Percentiles rank a stretch among this genome's conserved stretches.
Conservation (phyloP, 2,113 vertebrate species). For the Formicarius rufipectus region DNA sequence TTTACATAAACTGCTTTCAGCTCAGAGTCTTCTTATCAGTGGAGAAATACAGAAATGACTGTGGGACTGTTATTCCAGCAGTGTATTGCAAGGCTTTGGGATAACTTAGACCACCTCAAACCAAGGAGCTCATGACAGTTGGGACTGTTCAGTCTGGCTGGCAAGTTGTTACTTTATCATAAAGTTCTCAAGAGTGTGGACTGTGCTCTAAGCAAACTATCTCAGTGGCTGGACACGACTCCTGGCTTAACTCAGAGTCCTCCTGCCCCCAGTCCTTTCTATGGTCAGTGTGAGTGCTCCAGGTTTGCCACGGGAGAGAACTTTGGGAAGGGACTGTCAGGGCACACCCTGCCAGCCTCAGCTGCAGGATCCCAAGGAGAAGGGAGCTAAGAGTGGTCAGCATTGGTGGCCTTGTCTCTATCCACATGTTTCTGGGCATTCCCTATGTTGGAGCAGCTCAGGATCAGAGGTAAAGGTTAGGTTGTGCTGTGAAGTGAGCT, state of each 20-base stretch:
- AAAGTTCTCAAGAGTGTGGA: neutral
- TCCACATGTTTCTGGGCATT: rapidly evolving
- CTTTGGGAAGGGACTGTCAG: too few relatives aligned
- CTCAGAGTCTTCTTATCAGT: neutral
- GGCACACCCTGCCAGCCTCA: neutral
- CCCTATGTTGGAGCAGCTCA: neutral
- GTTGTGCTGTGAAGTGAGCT: neutral
- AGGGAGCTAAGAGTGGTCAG: rapidly evolving
- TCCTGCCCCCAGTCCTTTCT: rapidly evolving
- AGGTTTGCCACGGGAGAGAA: neutral
- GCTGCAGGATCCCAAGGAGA: rapidly evolving
- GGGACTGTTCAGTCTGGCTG: neutral
- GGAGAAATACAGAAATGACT: neutral
- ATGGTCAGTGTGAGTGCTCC: neutral
- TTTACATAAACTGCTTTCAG: neutral
- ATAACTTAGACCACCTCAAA: neutral
- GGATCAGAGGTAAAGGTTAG: neutral
- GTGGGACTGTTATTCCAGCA: neutral
- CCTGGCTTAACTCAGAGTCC: neutral
- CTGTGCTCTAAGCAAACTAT: neutral
- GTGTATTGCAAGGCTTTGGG: neutral
- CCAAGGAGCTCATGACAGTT: neutral
- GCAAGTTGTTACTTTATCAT: neutral
- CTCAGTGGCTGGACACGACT: neutral
- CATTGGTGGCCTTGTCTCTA: rapidly evolving